Conservation (phyloP, 2,797 vertebrate species). For the Myripristis jacobus region DNA sequence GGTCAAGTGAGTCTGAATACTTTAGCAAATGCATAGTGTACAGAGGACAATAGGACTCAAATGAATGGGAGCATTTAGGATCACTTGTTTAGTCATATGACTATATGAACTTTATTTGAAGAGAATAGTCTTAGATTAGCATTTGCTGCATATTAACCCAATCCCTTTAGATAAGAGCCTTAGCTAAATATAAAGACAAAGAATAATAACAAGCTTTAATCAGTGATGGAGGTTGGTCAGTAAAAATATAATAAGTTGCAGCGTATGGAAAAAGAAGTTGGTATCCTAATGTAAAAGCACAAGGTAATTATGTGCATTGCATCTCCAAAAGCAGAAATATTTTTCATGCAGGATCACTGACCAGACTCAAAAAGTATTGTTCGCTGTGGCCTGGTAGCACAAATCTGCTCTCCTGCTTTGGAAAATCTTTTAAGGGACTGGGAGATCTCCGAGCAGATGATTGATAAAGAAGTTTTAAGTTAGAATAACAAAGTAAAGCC, state of each 20-base stretch:
- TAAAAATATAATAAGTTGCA: not conserved
- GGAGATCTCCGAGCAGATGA: conserved; percentile 19
- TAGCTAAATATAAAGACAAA: no score
- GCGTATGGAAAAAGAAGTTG: not conserved
- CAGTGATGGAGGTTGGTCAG: not conserved
- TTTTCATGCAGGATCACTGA: not conserved
- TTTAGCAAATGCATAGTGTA: no score
- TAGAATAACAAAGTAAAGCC: conserved; percentile 33
- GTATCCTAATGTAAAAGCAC: not conserved
- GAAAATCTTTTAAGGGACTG: not conserved
- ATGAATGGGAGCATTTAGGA: no score
- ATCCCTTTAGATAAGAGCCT: no score
- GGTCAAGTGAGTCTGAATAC: no score
- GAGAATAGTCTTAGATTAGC: no score
- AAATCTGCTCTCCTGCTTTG: conserved; percentile 13
- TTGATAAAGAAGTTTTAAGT: conserved; percentile 25
- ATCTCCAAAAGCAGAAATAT: not conserved
- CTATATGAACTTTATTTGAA: no score
- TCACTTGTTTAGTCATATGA: no score
- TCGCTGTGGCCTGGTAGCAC: not conserved
- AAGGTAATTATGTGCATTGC: not conserved
- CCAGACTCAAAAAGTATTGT: not conserved
- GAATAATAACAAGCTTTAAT: no score
- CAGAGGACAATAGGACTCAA: no score
- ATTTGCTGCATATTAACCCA: no score